Base-by-base conservation (phyloP, 2,888 invertebrate species). In the Volucella zonaria region DNA sequence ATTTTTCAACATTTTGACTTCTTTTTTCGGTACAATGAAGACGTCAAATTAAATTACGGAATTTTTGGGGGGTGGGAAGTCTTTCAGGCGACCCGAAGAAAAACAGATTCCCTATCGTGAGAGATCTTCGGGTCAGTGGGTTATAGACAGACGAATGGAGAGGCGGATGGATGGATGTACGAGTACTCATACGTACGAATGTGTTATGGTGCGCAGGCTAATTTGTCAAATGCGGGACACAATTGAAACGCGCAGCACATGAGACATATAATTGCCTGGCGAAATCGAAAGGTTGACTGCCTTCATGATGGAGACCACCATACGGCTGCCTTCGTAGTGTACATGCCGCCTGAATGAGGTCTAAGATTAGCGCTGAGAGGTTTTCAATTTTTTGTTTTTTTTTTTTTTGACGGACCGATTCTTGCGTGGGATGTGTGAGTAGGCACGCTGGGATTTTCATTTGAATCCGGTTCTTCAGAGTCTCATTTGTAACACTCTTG, bases 241-340 rank as follows among this genome's bases (percentile, higher is more conserved):
- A 71, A 71, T 71, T 71, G 71, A 71, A 71, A 40, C 12, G 58
- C 14, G 23, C 56, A 31, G 40, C 42, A 59, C 49, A 58, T 59
- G 15, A 31, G 31, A 31, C 31, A 31, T 31, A 1, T 6, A 31
- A 31, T 31, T 31, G 31, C 62, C 66, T 68, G 81, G 70, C 66
- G 82, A 82, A 82, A 82, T 71, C 71, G 77, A 82, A 82, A 77
- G 82, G 77, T 64, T 70, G 80, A 70, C 67, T 73, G 78, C 38
- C 62, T 61, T 61, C 54, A 61, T 66, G 14, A 23, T 23, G 23
- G 23, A 23, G 64, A 66, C 61, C 47, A 23, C 51, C 51, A 18
- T 23, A 23, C 23, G 61, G 15, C 45, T 23, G 49, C 18, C 56
- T 49, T 59, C 18, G 31, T 31, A 6, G 31, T 31, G 31, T 31